These are phyloP conservation scores for Salpingus planirostris DNA, from an alignment of 2,888 invertebrate genomes.

Conservation along the genomic window DNA sequence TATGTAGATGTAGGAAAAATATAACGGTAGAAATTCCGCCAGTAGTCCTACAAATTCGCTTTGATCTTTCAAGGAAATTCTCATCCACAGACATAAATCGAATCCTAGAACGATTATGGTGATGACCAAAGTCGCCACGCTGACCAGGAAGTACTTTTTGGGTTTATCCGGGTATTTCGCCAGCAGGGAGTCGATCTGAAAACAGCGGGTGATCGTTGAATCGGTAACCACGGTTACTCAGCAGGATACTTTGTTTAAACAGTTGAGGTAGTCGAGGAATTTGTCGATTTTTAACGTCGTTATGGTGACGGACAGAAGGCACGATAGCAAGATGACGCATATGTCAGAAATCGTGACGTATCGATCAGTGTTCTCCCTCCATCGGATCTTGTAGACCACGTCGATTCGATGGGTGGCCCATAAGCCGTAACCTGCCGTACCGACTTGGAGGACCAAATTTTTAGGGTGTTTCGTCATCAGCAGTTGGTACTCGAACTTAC, in stretches of 20 bases:
- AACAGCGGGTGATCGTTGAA: too few relatives aligned
- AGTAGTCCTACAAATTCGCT: neutral
- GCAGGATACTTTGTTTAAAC: constrained; percentile 1
- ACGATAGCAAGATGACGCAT: constrained; percentile 1
- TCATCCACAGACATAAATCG: neutral
- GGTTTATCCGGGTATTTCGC: too few relatives aligned
- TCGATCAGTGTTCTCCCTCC: neutral
- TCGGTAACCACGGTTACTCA: too few relatives aligned
- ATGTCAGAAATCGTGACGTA: constrained; percentile 6
- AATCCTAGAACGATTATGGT: neutral
- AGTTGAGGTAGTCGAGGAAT: constrained; percentile 2
- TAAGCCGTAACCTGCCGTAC: constrained; percentile 2
- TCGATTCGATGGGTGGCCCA: constrained; percentile 2
- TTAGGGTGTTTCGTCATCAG: too few relatives aligned
- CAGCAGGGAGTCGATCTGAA: too few relatives aligned
- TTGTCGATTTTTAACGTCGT: constrained; percentile 1
- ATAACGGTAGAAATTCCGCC: constrained; percentile 2
- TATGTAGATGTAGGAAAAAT: constrained; percentile 3
- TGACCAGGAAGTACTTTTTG: too few relatives aligned
- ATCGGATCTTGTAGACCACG: constrained; percentile 1
- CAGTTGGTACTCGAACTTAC: too few relatives aligned
- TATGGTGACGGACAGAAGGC: neutral
- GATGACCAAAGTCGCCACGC: neutral
- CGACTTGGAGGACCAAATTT: constrained; percentile 3
- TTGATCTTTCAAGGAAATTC: neutral